Evolutionary conservation across 1,140 invertebrate genomes (phyloP).

Genomic region (Bradynema listronoti): DNA sequence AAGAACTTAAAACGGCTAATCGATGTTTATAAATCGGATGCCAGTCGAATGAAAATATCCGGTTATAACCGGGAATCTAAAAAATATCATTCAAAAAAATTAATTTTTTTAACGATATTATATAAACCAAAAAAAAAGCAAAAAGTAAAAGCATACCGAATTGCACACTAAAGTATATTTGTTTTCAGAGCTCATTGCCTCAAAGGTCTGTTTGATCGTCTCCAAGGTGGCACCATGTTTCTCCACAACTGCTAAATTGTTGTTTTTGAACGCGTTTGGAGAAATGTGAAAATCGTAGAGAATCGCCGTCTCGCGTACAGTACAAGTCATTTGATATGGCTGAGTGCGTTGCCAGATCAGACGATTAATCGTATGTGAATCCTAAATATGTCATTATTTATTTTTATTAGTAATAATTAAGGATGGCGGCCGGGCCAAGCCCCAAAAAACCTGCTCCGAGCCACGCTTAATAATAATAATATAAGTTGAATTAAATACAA

Average conservation of each 20-base stretch:
- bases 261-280: conserved; percentile 9
- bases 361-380: conserved; percentile 12
- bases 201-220: background rate
- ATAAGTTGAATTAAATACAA: background rate
- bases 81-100: conserved; percentile 1
- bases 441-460: background rate
- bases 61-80: conserved; percentile 6
- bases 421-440: background rate
- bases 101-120: background rate
- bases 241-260: background rate
- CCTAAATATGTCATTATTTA: background rate
- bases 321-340: conserved; percentile 13
- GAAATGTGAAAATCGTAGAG: conserved; percentile 30
- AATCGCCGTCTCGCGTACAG: conserved; percentile 17
- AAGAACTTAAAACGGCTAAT: conserved; percentile 6
- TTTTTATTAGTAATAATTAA: background rate
- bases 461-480: background rate
- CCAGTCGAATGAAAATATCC: conserved; percentile 23
- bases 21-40: conserved; percentile 12
- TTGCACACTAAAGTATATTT: background rate
- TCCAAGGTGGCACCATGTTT: background rate
- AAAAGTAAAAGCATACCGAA: background rate
- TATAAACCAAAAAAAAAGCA: background rate
- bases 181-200: background rate
- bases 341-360: conserved; percentile 13